Conservation (phyloP, 2,797 vertebrate species). For the Bucorvus abyssinicus region DNA sequence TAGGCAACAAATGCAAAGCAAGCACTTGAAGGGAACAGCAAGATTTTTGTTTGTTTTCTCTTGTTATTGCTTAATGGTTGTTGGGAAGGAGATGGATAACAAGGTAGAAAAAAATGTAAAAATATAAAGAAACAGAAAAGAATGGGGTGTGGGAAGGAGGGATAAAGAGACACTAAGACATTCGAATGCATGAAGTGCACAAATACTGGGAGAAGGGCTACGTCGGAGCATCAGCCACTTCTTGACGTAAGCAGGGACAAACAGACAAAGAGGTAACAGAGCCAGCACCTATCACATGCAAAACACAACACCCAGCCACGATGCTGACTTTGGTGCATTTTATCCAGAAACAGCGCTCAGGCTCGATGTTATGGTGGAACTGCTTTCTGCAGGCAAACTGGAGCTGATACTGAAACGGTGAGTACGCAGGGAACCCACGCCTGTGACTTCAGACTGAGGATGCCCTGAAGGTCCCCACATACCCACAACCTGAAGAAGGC, state of each 20-base stretch:
- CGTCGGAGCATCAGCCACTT: neutral
- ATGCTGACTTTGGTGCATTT: neutral
- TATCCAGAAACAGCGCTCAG: neutral
- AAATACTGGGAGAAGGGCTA: neutral
- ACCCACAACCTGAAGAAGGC: neutral
- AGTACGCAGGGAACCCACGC: neutral
- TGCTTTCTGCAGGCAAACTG: neutral
- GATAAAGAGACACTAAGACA: neutral
- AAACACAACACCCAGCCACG: accelerated
- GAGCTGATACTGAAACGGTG: neutral
- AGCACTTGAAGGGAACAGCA: constrained; percentile 9
- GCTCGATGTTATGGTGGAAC: accelerated
- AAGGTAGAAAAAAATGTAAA: neutral
- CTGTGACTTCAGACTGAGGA: neutral
- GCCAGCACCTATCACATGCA: neutral
- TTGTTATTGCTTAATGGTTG: constrained; percentile 9
- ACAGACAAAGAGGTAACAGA: neutral
- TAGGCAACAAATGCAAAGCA: constrained; percentile 51
- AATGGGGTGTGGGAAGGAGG: neutral
- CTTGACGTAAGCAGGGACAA: neutral
- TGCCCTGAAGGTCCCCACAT: neutral
- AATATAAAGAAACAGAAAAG: neutral
- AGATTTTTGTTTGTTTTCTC: neutral
- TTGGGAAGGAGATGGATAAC: neutral
- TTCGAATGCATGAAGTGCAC: neutral